phyloP scores from a whole-genome alignment of 2,113 vertebrate genomes.

The Todiramphus chloris region DNA sequence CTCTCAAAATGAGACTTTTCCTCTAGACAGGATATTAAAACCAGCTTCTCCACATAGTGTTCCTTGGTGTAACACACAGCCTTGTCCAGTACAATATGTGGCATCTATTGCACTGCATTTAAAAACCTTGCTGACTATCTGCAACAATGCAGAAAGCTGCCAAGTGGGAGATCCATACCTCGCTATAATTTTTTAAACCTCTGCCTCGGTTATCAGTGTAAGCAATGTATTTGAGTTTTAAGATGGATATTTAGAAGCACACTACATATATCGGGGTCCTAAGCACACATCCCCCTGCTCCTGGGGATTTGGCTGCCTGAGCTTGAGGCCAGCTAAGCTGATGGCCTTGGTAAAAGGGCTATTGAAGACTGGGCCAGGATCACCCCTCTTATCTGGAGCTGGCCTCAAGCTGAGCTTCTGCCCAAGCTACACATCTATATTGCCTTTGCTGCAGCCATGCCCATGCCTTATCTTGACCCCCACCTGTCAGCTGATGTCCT shows the following conservation, averaged over 20 bases:
- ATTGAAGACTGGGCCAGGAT: neutral
- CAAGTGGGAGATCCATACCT: neutral
- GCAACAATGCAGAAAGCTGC: neutral
- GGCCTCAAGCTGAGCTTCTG: neutral
- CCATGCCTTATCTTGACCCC: no score
- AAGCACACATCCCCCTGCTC: neutral
- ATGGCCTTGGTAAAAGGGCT: neutral
- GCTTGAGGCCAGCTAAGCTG: neutral
- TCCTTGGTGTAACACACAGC: neutral
- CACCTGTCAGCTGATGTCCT: fast-evolving
- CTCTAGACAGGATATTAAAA: neutral
- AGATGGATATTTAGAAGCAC: neutral
- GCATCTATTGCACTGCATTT: neutral
- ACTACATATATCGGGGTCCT: neutral
- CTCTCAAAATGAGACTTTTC: neutral
- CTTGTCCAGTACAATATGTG: neutral
- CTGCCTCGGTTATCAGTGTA: neutral
- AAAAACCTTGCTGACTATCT: neutral
- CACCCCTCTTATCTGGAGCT: neutral
- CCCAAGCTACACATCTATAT: neutral
- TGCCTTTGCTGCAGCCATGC: neutral
- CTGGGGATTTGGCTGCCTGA: neutral
- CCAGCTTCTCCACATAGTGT: neutral
- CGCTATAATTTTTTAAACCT: neutral
- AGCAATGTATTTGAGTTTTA: neutral